phyloP scores from a whole-genome alignment of 1,140 invertebrate genomes.

The Batillaria attramentaria region DNA sequence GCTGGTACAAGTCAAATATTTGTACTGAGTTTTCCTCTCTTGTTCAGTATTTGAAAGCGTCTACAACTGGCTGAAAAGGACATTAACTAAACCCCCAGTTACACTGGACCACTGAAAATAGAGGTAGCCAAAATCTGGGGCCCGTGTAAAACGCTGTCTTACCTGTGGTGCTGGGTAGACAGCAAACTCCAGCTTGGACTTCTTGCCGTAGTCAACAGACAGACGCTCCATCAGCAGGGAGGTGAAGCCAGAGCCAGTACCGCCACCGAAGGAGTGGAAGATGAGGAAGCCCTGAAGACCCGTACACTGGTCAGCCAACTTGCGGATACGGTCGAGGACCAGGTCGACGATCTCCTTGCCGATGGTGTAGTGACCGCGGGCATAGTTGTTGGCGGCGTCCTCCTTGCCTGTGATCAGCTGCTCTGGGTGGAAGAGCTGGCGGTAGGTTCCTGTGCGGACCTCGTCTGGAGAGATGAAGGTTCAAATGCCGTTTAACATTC shows the following conservation, averaged over 20 bases:
- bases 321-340: conserved; percentile 69
- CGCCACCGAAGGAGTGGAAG: conserved; percentile 83
- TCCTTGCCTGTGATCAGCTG: conserved; percentile 88
- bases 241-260: conserved; percentile 91
- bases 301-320: conserved; percentile 60
- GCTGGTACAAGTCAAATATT: too few species aligned
- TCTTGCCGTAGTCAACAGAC: conserved; percentile 86
- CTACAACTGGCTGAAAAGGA: background rate
- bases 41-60: too few species aligned
- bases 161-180: conserved; percentile 93
- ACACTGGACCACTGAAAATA: background rate
- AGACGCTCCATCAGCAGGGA: conserved; percentile 90
- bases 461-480: conserved; percentile 57
- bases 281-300: conserved; percentile 54
- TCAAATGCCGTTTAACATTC: background rate
- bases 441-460: conserved; percentile 71
- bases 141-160: too few species aligned
- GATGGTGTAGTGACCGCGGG: conserved; percentile 71
- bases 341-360: conserved; percentile 73
- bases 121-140: conserved; percentile 74
- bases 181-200: conserved; percentile 90
- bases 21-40: too few species aligned
- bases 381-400: conserved; percentile 77
- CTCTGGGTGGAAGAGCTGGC: conserved; percentile 78
- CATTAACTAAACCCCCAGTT: background rate